phyloP scores from a whole-genome alignment of 2,113 vertebrate species.

The Phrynosoma blainvillii region DNA sequence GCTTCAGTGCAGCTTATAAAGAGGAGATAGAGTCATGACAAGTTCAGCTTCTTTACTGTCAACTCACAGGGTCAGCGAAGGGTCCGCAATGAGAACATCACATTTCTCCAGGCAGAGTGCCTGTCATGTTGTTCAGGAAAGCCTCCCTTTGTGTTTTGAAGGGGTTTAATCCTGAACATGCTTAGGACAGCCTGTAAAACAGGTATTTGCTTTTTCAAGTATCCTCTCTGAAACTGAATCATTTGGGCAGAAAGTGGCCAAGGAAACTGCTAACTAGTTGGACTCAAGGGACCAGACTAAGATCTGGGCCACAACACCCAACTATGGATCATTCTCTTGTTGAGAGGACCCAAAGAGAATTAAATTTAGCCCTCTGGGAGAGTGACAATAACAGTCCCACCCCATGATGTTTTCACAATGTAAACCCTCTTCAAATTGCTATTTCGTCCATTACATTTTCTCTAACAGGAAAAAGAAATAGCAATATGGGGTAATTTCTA shows the following conservation, averaged over 20 bases:
- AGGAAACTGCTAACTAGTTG: no score
- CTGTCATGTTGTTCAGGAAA: background rate
- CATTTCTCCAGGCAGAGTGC: background rate
- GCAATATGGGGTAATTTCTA: background rate
- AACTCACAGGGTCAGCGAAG: background rate
- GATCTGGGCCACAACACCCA: no score
- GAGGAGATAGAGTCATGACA: background rate
- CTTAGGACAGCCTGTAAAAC: background rate
- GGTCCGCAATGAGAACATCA: background rate
- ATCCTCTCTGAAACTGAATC: background rate
- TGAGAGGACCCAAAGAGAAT: no score
- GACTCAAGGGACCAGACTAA: background rate
- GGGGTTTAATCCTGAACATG: background rate
- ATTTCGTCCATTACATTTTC: background rate
- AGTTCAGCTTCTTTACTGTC: slow-evolving; percentile 16
- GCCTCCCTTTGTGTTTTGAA: background rate
- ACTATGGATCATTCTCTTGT: background rate
- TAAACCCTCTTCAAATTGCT: background rate
- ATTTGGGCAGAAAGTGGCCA: no score
- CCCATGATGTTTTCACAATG: background rate
- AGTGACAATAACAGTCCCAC: background rate
- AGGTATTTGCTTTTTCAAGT: background rate
- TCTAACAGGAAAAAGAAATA: background rate
- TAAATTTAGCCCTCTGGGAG: background rate
- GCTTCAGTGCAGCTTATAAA: slow-evolving; percentile 9